Conservation (phyloP, 2,888 invertebrate genomes). For the Lasiommata megera region DNA sequence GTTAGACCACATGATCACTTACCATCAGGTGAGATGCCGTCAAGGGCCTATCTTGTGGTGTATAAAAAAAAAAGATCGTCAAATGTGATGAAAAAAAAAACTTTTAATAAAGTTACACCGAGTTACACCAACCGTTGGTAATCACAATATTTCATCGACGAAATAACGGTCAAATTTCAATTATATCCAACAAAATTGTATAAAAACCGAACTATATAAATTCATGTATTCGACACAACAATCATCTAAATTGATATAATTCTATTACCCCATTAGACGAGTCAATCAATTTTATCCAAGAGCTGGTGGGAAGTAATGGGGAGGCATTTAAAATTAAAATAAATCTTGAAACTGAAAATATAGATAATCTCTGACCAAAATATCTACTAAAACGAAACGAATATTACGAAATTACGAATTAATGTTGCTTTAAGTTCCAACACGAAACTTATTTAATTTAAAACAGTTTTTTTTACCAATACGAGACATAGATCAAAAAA, state of each 20-base stretch:
- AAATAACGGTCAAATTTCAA: neutral
- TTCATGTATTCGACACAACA: conserved; percentile 9
- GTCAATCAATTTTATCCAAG: conserved; percentile 4
- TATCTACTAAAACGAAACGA: no score
- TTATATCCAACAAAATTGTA: neutral
- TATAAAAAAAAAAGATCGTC: no score
- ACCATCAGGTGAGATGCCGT: no score
- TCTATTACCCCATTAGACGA: conserved; percentile 21
- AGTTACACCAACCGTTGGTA: neutral
- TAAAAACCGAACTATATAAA: neutral
- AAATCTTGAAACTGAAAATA: neutral
- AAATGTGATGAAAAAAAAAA: no score
- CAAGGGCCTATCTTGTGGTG: no score
- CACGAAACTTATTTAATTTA: no score
- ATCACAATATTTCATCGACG: neutral
- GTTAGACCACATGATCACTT: no score
- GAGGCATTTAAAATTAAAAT: neutral
- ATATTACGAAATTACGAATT: no score
- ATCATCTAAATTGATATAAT: conserved; percentile 24
- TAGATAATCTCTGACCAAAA: no score
- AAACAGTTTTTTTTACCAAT: no score
- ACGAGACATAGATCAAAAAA: no score
- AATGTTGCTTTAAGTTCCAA: no score
- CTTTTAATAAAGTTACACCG: neutral
- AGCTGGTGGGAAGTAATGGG: neutral